Evolutionary conservation across 2,888 invertebrate genomes (phyloP).

Genomic region (Cheilosia scutellata): DNA sequence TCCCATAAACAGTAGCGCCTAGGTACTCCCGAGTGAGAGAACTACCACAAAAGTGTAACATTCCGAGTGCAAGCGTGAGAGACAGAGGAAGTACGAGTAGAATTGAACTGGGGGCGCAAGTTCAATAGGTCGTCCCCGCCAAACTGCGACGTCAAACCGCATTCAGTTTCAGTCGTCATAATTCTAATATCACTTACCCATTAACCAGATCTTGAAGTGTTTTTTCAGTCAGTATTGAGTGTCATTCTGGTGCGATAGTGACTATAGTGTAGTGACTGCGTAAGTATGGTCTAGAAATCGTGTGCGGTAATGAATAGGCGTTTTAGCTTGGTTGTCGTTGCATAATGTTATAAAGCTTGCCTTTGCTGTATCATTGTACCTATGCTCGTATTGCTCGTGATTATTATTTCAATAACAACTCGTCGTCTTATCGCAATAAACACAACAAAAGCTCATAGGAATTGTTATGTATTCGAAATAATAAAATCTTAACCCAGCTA

Average conservation of each 20-base stretch:
- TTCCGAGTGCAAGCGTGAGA: slow-evolving; percentile 3
- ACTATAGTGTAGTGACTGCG: slow-evolving; percentile 1
- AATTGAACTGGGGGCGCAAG: background rate
- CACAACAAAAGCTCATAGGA: background rate
- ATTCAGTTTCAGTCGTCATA: slow-evolving; percentile 2
- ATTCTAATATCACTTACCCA: slow-evolving; percentile 1
- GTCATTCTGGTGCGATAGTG: background rate
- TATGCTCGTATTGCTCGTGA: background rate
- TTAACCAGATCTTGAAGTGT: slow-evolving; percentile 11
- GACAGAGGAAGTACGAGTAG: slow-evolving; percentile 16
- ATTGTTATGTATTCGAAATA: background rate
- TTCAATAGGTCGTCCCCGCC: slow-evolving; percentile 29
- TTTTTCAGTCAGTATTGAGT: background rate
- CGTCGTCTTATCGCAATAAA: background rate
- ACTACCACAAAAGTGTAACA: too few relatives aligned
- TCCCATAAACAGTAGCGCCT: background rate
- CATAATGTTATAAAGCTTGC: background rate
- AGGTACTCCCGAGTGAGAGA: too few relatives aligned
- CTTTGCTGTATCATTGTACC: slow-evolving; percentile 2
- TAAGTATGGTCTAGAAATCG: background rate
- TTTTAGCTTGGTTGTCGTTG: background rate
- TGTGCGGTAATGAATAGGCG: too few relatives aligned
- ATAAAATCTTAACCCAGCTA: background rate
- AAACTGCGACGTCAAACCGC: background rate
- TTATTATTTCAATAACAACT: background rate